Percentiles rank a stretch among this genome's conserved stretches.
Evolutionary conservation across 2,113 vertebrate genomes (phyloP).

Genomic region (Nerophis ophidion): DNA sequence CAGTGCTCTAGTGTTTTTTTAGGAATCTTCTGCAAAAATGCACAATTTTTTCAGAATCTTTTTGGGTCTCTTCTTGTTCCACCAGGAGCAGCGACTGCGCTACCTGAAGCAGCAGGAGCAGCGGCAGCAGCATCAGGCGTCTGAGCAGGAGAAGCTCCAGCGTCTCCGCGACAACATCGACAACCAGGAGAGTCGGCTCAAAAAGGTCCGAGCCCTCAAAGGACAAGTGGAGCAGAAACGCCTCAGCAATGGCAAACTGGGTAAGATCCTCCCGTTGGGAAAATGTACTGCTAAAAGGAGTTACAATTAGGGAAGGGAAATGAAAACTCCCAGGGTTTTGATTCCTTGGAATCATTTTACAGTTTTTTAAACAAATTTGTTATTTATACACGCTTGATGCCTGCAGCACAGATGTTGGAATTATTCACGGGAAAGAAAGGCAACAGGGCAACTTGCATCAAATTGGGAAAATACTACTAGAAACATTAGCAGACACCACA

Average conservation of each 20-base stretch:
- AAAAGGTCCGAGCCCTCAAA: constrained; percentile 89
- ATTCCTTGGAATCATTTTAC: too few species aligned
- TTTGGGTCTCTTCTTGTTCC: background rate
- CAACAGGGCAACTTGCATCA: too few species aligned
- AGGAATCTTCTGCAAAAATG: background rate
- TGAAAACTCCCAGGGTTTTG: too few species aligned
- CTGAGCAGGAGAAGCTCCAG: constrained; percentile 91
- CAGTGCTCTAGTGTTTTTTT: too few species aligned
- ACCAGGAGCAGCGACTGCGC: constrained; percentile 88
- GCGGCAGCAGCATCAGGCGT: constrained; percentile 83
- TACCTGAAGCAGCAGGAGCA: constrained; percentile 91
- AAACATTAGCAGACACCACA: too few species aligned
- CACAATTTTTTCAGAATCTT: background rate
- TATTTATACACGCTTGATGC: too few species aligned
- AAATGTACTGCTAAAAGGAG: background rate
- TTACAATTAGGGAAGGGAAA: too few species aligned
- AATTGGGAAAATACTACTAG: too few species aligned
- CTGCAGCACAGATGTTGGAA: too few species aligned
- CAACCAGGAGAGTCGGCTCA: constrained; percentile 90
- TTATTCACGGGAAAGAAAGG: too few species aligned
- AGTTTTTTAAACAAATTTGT: too few species aligned
- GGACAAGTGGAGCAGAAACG: constrained; percentile 96
- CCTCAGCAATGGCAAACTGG: constrained; percentile 90
- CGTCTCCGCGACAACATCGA: constrained; percentile 87
- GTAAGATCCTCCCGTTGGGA: constrained; percentile 61